These are phyloP conservation scores for zebrafish (Danio rerio) DNA, from an alignment of 2,113 vertebrate genomes.

Conservation along the genomic window DNA sequence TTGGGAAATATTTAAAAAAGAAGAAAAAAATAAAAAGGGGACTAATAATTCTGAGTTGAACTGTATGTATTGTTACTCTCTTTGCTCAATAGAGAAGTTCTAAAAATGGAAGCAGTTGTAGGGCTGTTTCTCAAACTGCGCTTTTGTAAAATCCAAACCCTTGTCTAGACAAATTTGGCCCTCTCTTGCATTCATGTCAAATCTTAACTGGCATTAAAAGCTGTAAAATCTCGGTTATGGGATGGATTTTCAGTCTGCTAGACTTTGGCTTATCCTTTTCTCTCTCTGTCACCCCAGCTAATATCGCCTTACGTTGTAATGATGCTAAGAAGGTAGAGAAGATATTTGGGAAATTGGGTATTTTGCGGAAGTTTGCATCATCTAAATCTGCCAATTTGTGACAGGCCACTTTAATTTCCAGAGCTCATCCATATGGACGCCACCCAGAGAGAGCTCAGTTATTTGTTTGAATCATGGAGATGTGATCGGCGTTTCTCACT, in stretches of 20 bases:
- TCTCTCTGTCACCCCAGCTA: background rate
- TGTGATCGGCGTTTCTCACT: background rate
- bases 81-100: background rate
- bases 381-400: background rate
- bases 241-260: background rate
- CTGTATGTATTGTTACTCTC: too few species aligned
- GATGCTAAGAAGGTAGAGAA: background rate
- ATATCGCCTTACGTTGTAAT: constrained; percentile 6
- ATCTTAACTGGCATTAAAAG: constrained; percentile 29
- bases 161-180: background rate
- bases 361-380: background rate
- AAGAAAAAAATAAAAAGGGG: too few species aligned
- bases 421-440: background rate
- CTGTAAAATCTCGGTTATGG: background rate
- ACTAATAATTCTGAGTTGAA: too few species aligned
- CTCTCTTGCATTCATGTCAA: background rate
- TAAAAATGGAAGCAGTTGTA: background rate
- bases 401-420: background rate
- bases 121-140: background rate
- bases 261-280: background rate
- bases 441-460: background rate
- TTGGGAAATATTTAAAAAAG: too few species aligned
- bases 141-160: background rate
- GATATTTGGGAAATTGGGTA: background rate
- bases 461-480: background rate